These are phyloP conservation scores for Larimichthys polyactis DNA, from an alignment of 2,113 vertebrate species.

Conservation along the genomic window DNA sequence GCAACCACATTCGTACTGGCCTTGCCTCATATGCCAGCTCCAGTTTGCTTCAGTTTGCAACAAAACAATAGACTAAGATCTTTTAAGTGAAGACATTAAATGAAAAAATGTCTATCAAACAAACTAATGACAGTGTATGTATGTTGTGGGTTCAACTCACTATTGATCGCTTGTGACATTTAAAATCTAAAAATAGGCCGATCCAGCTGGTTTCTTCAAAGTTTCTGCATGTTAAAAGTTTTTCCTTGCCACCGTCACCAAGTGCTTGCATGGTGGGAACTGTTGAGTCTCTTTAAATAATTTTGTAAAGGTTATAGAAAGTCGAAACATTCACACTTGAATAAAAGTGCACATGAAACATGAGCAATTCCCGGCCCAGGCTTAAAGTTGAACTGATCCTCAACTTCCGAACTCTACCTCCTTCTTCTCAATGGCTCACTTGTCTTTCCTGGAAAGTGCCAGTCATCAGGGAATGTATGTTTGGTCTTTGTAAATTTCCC, in stretches of 20 bases:
- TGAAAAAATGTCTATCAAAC: not conserved
- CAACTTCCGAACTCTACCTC: not conserved
- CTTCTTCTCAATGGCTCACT: constrained; percentile 10
- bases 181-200: not conserved
- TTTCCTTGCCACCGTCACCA: too few relatives aligned
- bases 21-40: constrained; percentile 23
- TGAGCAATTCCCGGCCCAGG: not conserved
- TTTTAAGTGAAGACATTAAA: not conserved
- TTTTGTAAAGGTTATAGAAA: too few relatives aligned
- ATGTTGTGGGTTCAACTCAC: not conserved
- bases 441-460: constrained; percentile 29
- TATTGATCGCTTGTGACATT: not conserved
- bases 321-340: too few relatives aligned
- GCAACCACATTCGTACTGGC: constrained; percentile 35
- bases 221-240: too few relatives aligned
- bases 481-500: constrained; percentile 37
- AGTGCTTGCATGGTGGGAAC: too few relatives aligned
- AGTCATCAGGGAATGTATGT: constrained; percentile 39
- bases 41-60: constrained; percentile 17
- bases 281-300: too few relatives aligned
- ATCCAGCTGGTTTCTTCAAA: too few relatives aligned
- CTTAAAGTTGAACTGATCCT: constrained; percentile 35
- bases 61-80: not conserved
- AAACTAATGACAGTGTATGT: too few relatives aligned
- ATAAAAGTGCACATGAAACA: constrained; percentile 14